Conservation (phyloP, 1,140 invertebrate genomes). For the Drosophila pseudoananassae region DNA sequence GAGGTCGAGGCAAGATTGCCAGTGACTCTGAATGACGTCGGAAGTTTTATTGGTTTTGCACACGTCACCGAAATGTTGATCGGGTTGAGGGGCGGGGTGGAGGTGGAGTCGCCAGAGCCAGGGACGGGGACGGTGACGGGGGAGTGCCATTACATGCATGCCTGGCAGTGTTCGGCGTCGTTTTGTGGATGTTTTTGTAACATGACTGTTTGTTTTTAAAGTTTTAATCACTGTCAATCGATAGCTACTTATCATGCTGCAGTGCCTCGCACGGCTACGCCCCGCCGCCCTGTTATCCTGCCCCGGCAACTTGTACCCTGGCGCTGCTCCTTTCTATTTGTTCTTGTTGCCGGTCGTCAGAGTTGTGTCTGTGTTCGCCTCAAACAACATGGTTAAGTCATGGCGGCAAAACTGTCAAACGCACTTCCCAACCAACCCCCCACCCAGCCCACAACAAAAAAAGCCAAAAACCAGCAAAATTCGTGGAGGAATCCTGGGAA, state of each 20-base stretch:
- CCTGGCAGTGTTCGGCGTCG: slow-evolving; percentile 27
- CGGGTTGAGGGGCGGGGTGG: slow-evolving; percentile 18
- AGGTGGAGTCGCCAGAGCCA: background rate
- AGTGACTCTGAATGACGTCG: slow-evolving; percentile 72
- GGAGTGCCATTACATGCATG: slow-evolving; percentile 74
- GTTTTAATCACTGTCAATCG: slow-evolving; percentile 82
- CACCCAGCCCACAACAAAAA: background rate
- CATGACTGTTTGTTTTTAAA: slow-evolving; percentile 82
- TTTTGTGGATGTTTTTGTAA: slow-evolving; percentile 61
- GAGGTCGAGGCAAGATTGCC: slow-evolving; percentile 35
- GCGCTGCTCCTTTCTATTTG: slow-evolving; percentile 34
- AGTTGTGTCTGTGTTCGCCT: slow-evolving; percentile 6
- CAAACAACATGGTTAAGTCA: slow-evolving; percentile 67
- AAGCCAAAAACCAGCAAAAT: background rate
- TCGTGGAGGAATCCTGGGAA: slow-evolving; percentile 3
- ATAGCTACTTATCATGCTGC: slow-evolving; percentile 81
- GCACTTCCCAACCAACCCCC: slow-evolving; percentile 24
- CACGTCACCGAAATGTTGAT: slow-evolving; percentile 80
- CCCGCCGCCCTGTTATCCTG: background rate
- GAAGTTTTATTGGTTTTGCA: slow-evolving; percentile 82
- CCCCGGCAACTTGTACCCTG: slow-evolving; percentile 32
- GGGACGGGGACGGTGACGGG: background rate
- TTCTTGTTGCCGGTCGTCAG: background rate
- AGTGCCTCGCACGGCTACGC: slow-evolving; percentile 23
- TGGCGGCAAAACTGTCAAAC: slow-evolving; percentile 74